Base-by-base conservation (phyloP, 2,797 vertebrate genomes). In the Oceanodroma leucorhoa region DNA sequence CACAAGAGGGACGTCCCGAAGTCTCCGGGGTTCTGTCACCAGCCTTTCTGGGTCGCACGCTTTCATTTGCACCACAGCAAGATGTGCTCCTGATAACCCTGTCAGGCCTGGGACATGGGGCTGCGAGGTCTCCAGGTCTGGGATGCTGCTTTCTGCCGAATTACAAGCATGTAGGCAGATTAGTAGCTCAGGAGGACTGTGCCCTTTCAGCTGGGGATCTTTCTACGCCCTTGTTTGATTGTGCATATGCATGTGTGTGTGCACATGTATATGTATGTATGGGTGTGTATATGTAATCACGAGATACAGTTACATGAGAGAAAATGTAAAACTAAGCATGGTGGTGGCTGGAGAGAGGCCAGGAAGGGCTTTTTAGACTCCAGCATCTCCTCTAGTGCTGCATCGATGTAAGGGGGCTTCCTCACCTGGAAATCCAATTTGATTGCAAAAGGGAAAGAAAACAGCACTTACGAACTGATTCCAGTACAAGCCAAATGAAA, bases 81-180 rank as follows among this genome's bases (percentile, higher is more conserved):
- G 43, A 43, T 20, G 8, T 48, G 30, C 23, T 46, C 18, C 20
- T 0, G 11, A 58, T 40, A 65, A 50, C 3, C 7, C 3, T 0
- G 1, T 9, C 9, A 69, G 30, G 32, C 26, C 30, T 66, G 14
- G 22, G 61, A 45, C 0, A 2, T 0, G 0, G 36, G 21, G 6
- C 61, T 87, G 26, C 2, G 2, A 46, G 24, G 7, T 40, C 22
- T 89, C 48, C 43, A 34, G 30, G 16, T 38, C 7, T 81, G 16
- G 14, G 6, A 8, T 43, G 27, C 26, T 6, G 3, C 20, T 65
- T 91, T 51, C 73, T 89, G 46, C 38, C 0, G 2, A 79, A 19
- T n/a, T 81, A 41, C 2, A 48, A 48, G 45, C 41, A 32, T 43
- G 40, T 43, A 64, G 29, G 40, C 40, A 41, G 29, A 32, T 32